A percentile compares a stretch with the other conserved stretches of the same genome.
phyloP scores from a whole-genome alignment of 2,797 vertebrate genomes.

The Chanos chanos region DNA sequence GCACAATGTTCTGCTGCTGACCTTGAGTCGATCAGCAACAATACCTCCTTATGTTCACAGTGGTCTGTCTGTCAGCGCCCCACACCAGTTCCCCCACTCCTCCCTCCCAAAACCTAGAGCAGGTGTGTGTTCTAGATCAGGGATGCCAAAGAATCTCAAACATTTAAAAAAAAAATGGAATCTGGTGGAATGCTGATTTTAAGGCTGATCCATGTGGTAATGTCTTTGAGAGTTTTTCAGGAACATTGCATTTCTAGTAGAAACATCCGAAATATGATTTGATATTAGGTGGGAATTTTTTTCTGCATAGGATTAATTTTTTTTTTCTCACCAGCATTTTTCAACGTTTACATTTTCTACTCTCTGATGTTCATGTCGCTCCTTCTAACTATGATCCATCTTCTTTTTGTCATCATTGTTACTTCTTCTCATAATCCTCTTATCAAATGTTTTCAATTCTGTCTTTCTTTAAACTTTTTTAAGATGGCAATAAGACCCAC shows the following conservation, averaged over 20 bases:
- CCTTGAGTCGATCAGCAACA: slow-evolving; percentile 77
- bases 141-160: slow-evolving; percentile 52
- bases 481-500: not conserved
- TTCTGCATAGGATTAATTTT: slow-evolving; percentile 21
- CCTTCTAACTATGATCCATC: no score
- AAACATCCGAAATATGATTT: not conserved
- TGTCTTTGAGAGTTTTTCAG: no score
- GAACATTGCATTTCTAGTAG: no score
- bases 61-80: slow-evolving; percentile 68
- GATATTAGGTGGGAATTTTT: not conserved
- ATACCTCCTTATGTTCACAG: slow-evolving; percentile 76
- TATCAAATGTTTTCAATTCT: slow-evolving; percentile 36
- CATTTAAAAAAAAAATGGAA: slow-evolving; percentile 28
- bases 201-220: no score
- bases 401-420: no score
- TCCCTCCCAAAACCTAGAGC: slow-evolving; percentile 45
- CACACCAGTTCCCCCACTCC: slow-evolving; percentile 33
- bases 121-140: slow-evolving; percentile 65
- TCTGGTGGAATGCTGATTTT: not conserved
- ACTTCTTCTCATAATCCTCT: no score
- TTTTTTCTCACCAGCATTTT: slow-evolving; percentile 12
- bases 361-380: slow-evolving; percentile 10
- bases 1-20: slow-evolving; percentile 62
- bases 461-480: not conserved
- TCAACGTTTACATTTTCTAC: slow-evolving; percentile 14